A percentile compares a stretch with the other conserved stretches of the same genome.
Evolutionary conservation across 2,113 vertebrate species (phyloP).

Genomic region (Zosterops borbonicus): DNA sequence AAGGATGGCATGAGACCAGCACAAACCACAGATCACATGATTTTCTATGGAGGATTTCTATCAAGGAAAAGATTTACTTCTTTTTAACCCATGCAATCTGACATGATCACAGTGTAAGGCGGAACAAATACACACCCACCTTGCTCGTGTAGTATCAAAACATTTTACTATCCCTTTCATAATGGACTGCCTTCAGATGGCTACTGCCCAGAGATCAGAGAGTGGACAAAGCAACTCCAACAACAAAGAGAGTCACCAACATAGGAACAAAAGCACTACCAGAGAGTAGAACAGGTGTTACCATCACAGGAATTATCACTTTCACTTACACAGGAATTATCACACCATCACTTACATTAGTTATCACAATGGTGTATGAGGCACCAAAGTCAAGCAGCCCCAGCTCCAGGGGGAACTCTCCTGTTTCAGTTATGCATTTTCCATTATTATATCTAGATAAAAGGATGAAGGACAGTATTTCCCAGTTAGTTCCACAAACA

Average conservation of each 20-base stretch:
- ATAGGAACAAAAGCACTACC: not conserved
- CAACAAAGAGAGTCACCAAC: not conserved
- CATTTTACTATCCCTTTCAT: not conserved
- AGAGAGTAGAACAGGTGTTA: not conserved
- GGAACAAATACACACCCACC: not conserved
- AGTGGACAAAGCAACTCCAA: not conserved
- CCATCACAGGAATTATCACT: not conserved
- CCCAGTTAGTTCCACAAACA: constrained; percentile 16
- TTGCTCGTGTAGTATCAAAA: not conserved
- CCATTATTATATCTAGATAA: constrained; percentile 70
- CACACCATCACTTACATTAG: constrained; percentile 72
- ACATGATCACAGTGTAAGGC: not conserved
- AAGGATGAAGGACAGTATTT: constrained; percentile 19
- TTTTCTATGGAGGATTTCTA: not conserved
- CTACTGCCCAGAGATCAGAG: not conserved
- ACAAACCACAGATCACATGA: not conserved
- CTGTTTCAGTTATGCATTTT: constrained; percentile 55
- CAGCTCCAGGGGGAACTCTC: constrained; percentile 73
- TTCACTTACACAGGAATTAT: no score
- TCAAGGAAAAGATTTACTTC: not conserved
- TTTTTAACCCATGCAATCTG: not conserved
- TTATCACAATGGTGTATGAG: constrained; percentile 83
- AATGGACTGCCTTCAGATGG: not conserved
- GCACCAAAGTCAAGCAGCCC: constrained; percentile 89
- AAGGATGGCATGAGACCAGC: not conserved